phyloP scores from a whole-genome alignment of 2,888 invertebrate species.

The Hydroisotoma schaefferi region DNA sequence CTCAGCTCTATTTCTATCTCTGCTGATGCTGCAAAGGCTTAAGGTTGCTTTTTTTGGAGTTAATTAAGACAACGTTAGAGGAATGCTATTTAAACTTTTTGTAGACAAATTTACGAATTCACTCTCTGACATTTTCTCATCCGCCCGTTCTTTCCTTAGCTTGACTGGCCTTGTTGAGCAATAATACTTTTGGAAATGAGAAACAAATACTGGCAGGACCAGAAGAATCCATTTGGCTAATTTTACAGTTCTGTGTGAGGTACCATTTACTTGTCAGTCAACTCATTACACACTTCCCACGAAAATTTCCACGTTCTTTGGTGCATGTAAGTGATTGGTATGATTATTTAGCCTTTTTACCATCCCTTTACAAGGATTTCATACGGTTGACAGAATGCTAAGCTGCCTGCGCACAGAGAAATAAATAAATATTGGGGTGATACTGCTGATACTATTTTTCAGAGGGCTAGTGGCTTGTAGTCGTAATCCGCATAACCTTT shows the following conservation, averaged over 20 bases:
- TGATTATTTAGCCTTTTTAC: neutral
- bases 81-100: neutral
- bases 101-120: neutral
- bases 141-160: neutral
- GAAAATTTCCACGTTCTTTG: neutral
- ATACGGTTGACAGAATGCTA: too few relatives aligned
- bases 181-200: neutral
- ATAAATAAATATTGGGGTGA: too few relatives aligned
- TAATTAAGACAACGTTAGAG: constrained; percentile 6
- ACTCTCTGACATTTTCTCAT: neutral
- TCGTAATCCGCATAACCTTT: too few relatives aligned
- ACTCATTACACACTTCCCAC: constrained; percentile 18
- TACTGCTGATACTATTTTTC: too few relatives aligned
- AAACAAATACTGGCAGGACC: too few relatives aligned
- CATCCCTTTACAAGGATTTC: neutral
- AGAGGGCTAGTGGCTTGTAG: too few relatives aligned
- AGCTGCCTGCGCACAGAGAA: too few relatives aligned
- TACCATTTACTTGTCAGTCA: constrained; percentile 16
- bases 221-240: constrained; percentile 11
- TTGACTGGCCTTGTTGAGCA: neutral
- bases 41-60: constrained; percentile 1
- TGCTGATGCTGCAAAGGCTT: constrained; percentile 28
- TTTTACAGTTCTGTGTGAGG: constrained; percentile 18
- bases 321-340: neutral
- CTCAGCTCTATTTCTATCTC: constrained; percentile 36